phyloP scores from a whole-genome alignment of 2,888 invertebrate genomes.

The Kuschelorhynchus macadamiae region DNA sequence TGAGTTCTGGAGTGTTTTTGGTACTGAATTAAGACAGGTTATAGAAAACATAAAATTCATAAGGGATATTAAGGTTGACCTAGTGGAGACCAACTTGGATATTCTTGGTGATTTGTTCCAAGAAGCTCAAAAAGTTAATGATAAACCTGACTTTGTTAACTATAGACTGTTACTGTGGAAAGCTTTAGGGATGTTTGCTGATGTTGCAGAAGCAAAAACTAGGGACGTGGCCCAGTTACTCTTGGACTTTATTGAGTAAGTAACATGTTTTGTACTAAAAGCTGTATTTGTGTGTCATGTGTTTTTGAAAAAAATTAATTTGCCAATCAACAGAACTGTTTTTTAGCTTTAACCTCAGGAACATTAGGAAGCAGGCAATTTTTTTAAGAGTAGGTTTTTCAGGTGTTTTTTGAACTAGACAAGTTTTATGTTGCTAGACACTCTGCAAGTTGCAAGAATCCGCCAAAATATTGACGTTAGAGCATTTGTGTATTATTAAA shows the following conservation, averaged over 20 bases:
- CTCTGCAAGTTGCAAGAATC: too few species aligned
- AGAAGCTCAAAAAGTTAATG: slow-evolving; percentile 64
- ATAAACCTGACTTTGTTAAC: slow-evolving; percentile 80
- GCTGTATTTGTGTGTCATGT: too few species aligned
- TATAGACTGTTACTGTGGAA: slow-evolving; percentile 88
- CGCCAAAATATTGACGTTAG: too few species aligned
- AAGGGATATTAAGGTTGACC: slow-evolving; percentile 45
- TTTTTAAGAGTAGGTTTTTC: too few species aligned
- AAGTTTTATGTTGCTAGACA: too few species aligned
- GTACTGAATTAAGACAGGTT: slow-evolving; percentile 73
- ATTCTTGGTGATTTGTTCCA: slow-evolving; percentile 60
- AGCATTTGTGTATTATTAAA: too few species aligned
- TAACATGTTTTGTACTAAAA: too few species aligned
- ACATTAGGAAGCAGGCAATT: too few species aligned
- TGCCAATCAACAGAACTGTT: too few species aligned
- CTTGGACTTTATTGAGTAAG: slow-evolving; percentile 81
- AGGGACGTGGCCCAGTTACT: slow-evolving; percentile 86
- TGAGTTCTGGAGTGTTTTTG: slow-evolving; percentile 83
- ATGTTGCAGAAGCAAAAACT: slow-evolving; percentile 85
- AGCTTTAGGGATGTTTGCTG: slow-evolving; percentile 80
- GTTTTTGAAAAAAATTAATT: too few species aligned
- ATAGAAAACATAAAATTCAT: slow-evolving; percentile 68
- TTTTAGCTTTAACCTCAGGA: too few species aligned
- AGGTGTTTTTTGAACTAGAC: too few species aligned
- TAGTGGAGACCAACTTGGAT: slow-evolving; percentile 52